Evolutionary conservation across 2,888 invertebrate genomes (phyloP).

Genomic region (Neria commutata): DNA sequence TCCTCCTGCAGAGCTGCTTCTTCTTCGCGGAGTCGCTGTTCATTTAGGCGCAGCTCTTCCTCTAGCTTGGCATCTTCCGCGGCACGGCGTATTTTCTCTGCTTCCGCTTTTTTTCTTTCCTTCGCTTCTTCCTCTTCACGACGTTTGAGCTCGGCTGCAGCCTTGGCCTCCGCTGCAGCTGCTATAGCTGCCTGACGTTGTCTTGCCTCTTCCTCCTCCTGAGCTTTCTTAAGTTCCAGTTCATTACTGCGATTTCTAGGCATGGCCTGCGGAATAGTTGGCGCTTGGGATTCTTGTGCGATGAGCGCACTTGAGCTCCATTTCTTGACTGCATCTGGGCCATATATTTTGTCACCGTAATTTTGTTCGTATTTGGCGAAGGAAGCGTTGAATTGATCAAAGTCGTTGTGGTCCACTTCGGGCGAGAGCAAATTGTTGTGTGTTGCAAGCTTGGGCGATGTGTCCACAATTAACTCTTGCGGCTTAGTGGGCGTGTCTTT

Average conservation of each 20-base stretch:
- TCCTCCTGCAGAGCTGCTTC: constrained; percentile 44
- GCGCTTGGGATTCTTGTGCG: neutral
- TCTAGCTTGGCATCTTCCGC: constrained; percentile 47
- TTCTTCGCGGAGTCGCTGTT: constrained; percentile 43
- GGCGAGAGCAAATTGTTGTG: constrained; percentile 36
- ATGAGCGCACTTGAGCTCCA: constrained; percentile 27
- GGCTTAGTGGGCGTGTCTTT: neutral
- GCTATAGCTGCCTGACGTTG: constrained; percentile 4
- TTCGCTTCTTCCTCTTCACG: constrained; percentile 16
- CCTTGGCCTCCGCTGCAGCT: constrained; percentile 7
- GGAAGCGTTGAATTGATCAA: constrained; percentile 48
- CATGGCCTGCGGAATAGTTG: constrained; percentile 16
- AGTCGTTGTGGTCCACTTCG: constrained; percentile 43
- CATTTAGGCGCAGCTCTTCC: constrained; percentile 43
- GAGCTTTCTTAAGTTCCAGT: constrained; percentile 15
- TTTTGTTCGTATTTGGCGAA: constrained; percentile 53
- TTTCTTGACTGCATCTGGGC: constrained; percentile 33
- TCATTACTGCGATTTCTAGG: constrained; percentile 32
- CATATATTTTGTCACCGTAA: constrained; percentile 46
- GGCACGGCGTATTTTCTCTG: constrained; percentile 29
- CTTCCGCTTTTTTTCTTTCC: constrained; percentile 13
- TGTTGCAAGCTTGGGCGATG: constrained; percentile 3
- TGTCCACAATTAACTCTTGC: constrained; percentile 1
- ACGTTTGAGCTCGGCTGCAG: constrained; percentile 8
- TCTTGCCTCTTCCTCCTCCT: constrained; percentile 17